A percentile compares a stretch with the other conserved stretches of the same genome.
phyloP scores from a whole-genome alignment of 1,140 invertebrate species.

The Brachionus calyciflorus region DNA sequence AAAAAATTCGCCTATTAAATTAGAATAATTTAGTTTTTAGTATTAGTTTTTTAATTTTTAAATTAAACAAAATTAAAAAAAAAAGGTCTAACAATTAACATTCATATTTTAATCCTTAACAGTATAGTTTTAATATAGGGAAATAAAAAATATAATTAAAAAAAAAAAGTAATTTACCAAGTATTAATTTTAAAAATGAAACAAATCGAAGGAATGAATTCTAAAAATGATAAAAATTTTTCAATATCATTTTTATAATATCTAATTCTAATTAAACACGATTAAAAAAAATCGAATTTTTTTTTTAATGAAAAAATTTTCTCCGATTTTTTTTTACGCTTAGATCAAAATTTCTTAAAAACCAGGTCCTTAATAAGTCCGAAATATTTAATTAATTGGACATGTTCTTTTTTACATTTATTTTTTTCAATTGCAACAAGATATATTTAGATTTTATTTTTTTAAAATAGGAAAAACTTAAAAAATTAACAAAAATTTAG shows the following conservation, averaged over 20 bases:
- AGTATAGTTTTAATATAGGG: neutral
- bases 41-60: constrained; percentile 30
- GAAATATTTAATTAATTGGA: neutral
- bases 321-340: no score
- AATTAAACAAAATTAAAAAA: neutral
- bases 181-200: constrained; percentile 4
- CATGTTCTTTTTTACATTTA: no score
- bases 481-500: neutral
- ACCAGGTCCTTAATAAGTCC: neutral
- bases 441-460: no score
- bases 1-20: neutral
- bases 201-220: constrained; percentile 13
- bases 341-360: no score
- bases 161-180: neutral
- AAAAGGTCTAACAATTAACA: neutral
- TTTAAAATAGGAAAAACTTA: no score
- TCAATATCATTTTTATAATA: constrained; percentile 31
- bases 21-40: constrained; percentile 24
- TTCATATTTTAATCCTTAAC: neutral
- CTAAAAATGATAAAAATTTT: neutral
- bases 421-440: no score
- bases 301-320: neutral
- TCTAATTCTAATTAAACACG: neutral
- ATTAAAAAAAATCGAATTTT: constrained; percentile 22
- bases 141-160: neutral